Evolutionary conservation across 2,888 invertebrate species (phyloP), one percentile per base, ranked within the genome.

Genomic region (Catocala nupta): DNA sequence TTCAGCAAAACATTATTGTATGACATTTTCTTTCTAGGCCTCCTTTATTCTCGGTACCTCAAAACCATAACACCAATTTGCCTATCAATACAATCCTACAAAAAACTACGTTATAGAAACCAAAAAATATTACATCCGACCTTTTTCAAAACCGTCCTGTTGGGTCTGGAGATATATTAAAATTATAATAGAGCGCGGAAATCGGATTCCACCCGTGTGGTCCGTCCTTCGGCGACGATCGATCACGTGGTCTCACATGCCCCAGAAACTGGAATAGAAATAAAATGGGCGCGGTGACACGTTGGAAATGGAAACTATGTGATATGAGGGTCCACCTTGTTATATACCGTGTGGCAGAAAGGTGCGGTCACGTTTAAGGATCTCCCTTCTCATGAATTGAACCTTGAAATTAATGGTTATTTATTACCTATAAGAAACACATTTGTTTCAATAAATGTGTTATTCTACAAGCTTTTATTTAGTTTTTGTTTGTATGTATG

Each of bases 211-310:
- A 51, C 66, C 80, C 64, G 68, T 77, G 73, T 77, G 68, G 67
- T 50, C 50, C 63, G 58, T 48, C 53, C 54, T 55, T 49, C 49
- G 60, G 34, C 25, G 25, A 48, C 74, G 74, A 80, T 80, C 79
- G 81, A 81, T 81, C 74, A 77, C 59, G 56, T 64, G 65, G 71
- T 65, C 71, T 76, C 62, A 68, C 65, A 64, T 73, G 73, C 63
- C 74, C 75, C 70, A 80, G 75, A 74, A 79, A 81, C 68, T 70
- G 61, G 67, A 71, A 71, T 73, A 58, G 69, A 63, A 63, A 75
- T 77, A 75, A 72, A 78, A 71, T 68, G 64, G 78, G 78, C 61
- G 68, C 57, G 78, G 65, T 53, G 65, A 64, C 70, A 65, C 58
- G 59, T 55, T 50, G 53, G 65, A 57, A 74, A 59, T 59, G 42